phyloP scores from a whole-genome alignment of 1,140 invertebrate species.

The Amphibalanus amphitrite region DNA sequence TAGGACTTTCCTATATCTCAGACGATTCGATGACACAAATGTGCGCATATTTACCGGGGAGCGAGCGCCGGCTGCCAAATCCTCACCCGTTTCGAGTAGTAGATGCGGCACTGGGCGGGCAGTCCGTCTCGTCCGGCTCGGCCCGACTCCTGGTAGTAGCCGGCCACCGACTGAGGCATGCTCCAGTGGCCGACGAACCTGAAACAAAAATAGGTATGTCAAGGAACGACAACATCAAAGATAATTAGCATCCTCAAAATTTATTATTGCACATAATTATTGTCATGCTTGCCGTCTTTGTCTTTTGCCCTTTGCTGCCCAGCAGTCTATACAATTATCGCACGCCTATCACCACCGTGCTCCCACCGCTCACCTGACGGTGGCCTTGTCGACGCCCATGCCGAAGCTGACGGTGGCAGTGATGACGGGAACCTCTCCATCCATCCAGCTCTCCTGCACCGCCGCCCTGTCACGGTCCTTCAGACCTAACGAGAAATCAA shows the following conservation, averaged over 20 bases:
- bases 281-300: too few species aligned
- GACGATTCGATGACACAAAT: too few species aligned
- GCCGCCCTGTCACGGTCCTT: conserved; percentile 29
- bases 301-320: too few species aligned
- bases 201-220: conserved; percentile 14
- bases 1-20: too few species aligned
- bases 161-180: conserved; percentile 55
- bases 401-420: conserved; percentile 50
- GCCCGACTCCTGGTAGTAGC: conserved; percentile 43
- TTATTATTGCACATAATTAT: too few species aligned
- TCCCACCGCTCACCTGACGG: conserved; percentile 35
- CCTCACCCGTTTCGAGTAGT: conserved; percentile 56
- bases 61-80: conserved; percentile 25
- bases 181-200: conserved; percentile 88
- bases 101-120: conserved; percentile 38
- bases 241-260: too few species aligned
- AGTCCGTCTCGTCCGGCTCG: conserved; percentile 44
- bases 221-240: too few species aligned
- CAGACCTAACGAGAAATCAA: conserved; percentile 32
- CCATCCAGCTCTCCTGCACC: conserved; percentile 46
- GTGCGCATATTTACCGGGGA: too few species aligned
- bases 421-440: conserved; percentile 39
- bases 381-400: conserved; percentile 53
- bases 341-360: too few species aligned
- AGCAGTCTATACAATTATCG: too few species aligned